A percentile compares a stretch with the other conserved stretches of the same genome.
Evolutionary conservation across 2,888 invertebrate species (phyloP).

Genomic region (Athripsodes cinereus): DNA sequence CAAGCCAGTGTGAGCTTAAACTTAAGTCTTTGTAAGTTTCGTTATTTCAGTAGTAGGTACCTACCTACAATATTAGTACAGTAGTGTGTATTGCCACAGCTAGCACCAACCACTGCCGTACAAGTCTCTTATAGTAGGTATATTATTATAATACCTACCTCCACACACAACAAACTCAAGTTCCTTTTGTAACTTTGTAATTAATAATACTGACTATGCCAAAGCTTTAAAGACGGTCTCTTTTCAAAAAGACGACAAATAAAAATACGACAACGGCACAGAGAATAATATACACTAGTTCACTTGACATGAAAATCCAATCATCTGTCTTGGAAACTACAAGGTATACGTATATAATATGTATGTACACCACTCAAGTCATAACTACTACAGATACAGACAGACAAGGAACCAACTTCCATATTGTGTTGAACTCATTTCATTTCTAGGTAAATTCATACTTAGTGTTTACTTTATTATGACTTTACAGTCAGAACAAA

Average conservation of each 20-base stretch:
- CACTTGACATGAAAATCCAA: constrained; percentile 6
- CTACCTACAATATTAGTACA: no score
- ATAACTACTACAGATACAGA: no score
- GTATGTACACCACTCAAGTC: no score
- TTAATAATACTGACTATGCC: constrained; percentile 12
- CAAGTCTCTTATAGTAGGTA: background rate
- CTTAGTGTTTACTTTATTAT: no score
- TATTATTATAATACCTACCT: background rate
- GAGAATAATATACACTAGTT: background rate
- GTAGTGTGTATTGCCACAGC: background rate
- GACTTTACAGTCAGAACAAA: no score
- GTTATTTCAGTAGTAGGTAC: constrained; percentile 3
- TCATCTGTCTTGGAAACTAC: constrained; percentile 2
- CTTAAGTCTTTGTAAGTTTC: constrained; percentile 7
- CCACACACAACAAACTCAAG: constrained; percentile 1
- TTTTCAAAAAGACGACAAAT: background rate
- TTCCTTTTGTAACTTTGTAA: constrained; percentile 18
- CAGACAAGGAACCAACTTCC: no score
- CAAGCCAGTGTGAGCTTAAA: constrained; percentile 3
- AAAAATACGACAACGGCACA: background rate
- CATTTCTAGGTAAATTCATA: no score
- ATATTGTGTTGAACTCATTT: no score
- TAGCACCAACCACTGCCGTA: background rate
- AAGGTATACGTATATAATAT: no score
- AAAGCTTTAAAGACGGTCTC: background rate